Evolutionary conservation across 2,888 invertebrate genomes (phyloP), one percentile per base, ranked within the genome.

Genomic region (Cosmia trapezina): DNA sequence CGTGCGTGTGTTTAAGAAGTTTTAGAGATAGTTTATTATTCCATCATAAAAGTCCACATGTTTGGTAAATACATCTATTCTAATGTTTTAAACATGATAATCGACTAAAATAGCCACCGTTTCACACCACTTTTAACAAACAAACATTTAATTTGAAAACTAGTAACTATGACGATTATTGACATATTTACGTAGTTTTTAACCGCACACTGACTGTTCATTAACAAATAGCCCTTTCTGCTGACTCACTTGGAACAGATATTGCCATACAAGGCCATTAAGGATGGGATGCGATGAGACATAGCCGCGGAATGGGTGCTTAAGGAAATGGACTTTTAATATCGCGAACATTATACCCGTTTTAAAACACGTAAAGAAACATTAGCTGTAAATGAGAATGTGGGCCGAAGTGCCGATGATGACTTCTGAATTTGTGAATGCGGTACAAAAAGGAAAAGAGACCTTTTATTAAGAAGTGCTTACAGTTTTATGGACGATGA

Each of bases 241-340:
- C 65, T 81, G 82, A 83, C 66, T 83, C 83, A 84, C 79, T 80
- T 76, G 56, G 70, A 73, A 63, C 85, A 78, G 73, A 88, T 88
- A 88, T 86, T 65, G 76, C 86, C 88, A 85, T 88, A 87, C 84
- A 86, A 83, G 86, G 86, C 72, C 78, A 86, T 87, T 84, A 87
- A 75, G 77, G 75, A 78, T 74, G 81, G 73, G 83, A 86, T 85
- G 70, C 60, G 82, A 80, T 81, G 89, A 89, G 81, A 83, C 84
- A 85, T 77, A 77, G 73, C 69, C 72, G 59, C 81, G 86, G 88
- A 89, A 89, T 86, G 80, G 72, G 80, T 84, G 85, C 83, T 84
- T 84, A 86, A 87, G 89, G 84, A 90, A 89, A 90, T 89, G 87
- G 84, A 81, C 75, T 86, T 89, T 89, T 89, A 86, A 89, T 89